A percentile compares a stretch with the other conserved stretches of the same genome.
Evolutionary conservation across 2,888 invertebrate genomes (phyloP).

Genomic region (Tetropium fuscum): DNA sequence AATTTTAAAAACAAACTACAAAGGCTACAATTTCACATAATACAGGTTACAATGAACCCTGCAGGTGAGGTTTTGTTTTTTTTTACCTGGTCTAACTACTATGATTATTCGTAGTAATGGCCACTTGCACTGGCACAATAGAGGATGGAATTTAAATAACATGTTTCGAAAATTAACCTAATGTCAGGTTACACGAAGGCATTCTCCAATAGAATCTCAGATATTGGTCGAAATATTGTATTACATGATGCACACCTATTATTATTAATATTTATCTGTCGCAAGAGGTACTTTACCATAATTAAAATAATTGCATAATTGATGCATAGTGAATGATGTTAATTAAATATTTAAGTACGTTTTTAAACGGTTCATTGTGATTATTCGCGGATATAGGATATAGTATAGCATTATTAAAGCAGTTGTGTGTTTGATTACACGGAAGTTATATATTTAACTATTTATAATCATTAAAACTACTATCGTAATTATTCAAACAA

Average conservation of each 20-base stretch:
- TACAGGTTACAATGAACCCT: constrained; percentile 52
- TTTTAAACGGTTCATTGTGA: background rate
- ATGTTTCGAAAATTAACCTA: constrained; percentile 63
- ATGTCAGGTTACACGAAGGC: constrained; percentile 53
- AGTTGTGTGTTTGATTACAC: too few relatives aligned
- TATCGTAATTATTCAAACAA: too few relatives aligned
- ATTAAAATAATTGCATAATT: constrained; percentile 11
- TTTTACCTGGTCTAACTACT: constrained; percentile 53
- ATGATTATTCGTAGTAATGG: constrained; percentile 62
- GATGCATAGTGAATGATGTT: constrained; percentile 1
- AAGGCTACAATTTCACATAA: constrained; percentile 43
- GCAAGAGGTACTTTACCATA: constrained; percentile 4
- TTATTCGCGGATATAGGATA: background rate
- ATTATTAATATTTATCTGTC: constrained; percentile 20
- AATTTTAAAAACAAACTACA: constrained; percentile 43
- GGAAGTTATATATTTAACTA: too few relatives aligned
- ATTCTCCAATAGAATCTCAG: constrained; percentile 16
- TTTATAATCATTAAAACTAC: too few relatives aligned
- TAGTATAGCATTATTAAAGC: too few relatives aligned
- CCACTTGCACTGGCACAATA: constrained; percentile 62
- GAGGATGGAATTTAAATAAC: constrained; percentile 65
- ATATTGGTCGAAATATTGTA: constrained; percentile 23
- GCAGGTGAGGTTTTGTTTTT: constrained; percentile 50
- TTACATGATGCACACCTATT: constrained; percentile 4
- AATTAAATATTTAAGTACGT: background rate